These are phyloP conservation scores for Megalopta genalis DNA, from an alignment of 1,140 invertebrate genomes.

Conservation along the genomic window DNA sequence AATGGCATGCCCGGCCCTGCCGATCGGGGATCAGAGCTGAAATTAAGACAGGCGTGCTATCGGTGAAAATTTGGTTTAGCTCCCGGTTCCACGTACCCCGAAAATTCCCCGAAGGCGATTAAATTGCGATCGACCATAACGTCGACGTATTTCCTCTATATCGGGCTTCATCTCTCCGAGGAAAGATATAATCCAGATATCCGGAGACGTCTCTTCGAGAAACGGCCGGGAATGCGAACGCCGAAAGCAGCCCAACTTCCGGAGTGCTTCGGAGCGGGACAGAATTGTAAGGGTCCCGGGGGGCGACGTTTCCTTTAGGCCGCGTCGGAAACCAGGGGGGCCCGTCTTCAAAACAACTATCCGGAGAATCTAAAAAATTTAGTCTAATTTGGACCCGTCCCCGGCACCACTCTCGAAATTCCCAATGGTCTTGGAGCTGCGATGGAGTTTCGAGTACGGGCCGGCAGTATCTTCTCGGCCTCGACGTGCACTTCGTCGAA, in stretches of 20 bases:
- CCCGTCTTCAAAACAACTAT: slow-evolving; percentile 6
- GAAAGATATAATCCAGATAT: slow-evolving; percentile 10
- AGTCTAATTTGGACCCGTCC: slow-evolving; percentile 34
- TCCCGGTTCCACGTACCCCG: background rate
- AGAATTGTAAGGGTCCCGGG: background rate
- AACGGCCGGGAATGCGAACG: background rate
- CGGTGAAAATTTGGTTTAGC: background rate
- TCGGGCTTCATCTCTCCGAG: background rate
- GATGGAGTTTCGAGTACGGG: slow-evolving; percentile 19
- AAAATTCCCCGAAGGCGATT: slow-evolving; percentile 16
- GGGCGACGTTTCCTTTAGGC: background rate
- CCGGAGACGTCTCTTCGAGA: background rate
- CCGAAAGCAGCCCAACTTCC: background rate
- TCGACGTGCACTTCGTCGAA: slow-evolving; percentile 51
- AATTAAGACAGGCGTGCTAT: background rate
- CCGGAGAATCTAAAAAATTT: slow-evolving; percentile 32
- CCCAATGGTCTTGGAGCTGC: slow-evolving; percentile 19
- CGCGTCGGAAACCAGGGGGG: too few species aligned
- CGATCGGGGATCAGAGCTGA: background rate
- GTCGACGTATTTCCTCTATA: background rate
- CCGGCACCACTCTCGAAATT: slow-evolving; percentile 11
- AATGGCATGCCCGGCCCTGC: too few species aligned
- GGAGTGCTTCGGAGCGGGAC: background rate
- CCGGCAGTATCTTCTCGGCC: slow-evolving; percentile 40
- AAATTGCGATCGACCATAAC: slow-evolving; percentile 17